These are phyloP conservation scores for Pomatostomus ruficeps DNA, from an alignment of 2,113 vertebrate species.

Conservation along the genomic window DNA sequence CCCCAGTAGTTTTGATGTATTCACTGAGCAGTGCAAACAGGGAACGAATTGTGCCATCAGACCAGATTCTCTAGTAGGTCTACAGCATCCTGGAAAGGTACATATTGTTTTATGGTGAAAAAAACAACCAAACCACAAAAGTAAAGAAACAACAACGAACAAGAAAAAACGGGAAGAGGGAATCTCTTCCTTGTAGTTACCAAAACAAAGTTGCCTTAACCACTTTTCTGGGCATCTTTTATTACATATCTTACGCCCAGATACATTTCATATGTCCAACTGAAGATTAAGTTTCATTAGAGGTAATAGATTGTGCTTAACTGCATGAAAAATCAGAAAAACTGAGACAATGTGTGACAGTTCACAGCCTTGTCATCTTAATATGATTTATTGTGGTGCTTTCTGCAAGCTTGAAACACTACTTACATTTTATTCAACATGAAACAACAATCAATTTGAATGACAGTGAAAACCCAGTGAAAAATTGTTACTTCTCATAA, in stretches of 20 bases:
- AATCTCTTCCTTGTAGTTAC: background rate
- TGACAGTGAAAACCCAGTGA: background rate
- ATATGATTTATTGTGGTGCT: background rate
- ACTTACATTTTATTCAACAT: background rate
- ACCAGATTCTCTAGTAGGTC: background rate
- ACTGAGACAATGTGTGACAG: background rate
- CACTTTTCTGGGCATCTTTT: background rate
- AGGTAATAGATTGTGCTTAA: background rate
- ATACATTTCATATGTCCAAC: background rate
- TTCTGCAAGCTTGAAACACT: background rate
- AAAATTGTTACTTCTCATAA: background rate
- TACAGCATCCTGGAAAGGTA: background rate
- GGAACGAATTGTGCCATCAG: background rate
- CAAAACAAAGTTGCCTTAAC: background rate
- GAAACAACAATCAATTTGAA: background rate
- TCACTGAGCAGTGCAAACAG: background rate
- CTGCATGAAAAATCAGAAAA: background rate
- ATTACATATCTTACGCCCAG: background rate
- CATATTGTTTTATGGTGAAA: background rate
- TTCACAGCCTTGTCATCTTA: background rate
- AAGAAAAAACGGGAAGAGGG: rapidly evolving
- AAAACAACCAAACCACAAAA: background rate
- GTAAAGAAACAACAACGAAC: background rate
- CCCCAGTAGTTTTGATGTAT: background rate
- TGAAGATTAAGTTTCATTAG: background rate